phyloP scores from a whole-genome alignment of 2,113 vertebrate species.

The Pelecanus crispus region DNA sequence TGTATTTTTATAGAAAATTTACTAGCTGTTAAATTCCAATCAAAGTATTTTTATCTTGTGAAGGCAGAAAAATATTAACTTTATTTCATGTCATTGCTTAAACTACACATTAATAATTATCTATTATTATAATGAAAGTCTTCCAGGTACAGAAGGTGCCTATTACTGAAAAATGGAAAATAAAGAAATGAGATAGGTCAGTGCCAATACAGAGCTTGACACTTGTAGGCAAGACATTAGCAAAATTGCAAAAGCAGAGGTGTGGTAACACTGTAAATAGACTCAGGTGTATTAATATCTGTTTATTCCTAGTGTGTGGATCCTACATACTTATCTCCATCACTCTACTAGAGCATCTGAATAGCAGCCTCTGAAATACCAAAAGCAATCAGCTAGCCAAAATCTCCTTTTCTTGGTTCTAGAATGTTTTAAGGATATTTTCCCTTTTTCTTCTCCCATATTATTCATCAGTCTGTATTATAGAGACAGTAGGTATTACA shows the following conservation, averaged over 20 bases:
- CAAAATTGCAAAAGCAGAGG: background rate
- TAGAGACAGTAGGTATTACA: background rate
- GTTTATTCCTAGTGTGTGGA: background rate
- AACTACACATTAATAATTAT: conserved; percentile 3
- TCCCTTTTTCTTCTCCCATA: background rate
- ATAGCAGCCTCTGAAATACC: background rate
- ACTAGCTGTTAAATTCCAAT: background rate
- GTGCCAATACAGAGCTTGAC: background rate
- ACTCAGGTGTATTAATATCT: background rate
- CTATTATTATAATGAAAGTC: conserved; percentile 1
- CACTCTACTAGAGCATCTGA: background rate
- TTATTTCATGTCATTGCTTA: conserved; percentile 31
- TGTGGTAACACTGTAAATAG: background rate
- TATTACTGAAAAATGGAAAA: conserved; percentile 5
- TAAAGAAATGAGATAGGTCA: background rate
- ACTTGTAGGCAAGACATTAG: background rate
- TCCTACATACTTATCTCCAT: background rate
- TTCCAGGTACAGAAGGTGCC: background rate
- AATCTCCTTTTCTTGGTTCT: background rate
- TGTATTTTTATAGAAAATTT: conserved; percentile 4
- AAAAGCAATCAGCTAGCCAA: background rate
- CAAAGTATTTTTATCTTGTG: conserved; percentile 14
- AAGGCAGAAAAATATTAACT: conserved; percentile 14
- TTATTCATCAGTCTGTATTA: background rate
- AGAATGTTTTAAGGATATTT: background rate